A percentile compares a stretch with the other conserved stretches of the same genome.
Evolutionary conservation across 2,797 vertebrate species (phyloP).

Genomic region (Cryptoprocta ferox): DNA sequence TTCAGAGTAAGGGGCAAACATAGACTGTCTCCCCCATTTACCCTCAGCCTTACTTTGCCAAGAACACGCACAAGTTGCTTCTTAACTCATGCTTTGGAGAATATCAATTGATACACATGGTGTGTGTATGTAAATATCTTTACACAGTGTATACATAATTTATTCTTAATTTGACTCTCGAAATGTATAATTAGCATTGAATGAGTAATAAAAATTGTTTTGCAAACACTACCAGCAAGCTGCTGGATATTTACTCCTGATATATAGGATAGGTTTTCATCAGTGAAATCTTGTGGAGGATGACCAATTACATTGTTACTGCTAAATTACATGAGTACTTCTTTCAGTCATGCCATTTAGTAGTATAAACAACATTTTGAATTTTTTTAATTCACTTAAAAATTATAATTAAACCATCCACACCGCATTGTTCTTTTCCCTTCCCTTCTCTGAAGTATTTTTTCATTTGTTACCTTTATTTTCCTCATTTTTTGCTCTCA

Average conservation of each 20-base stretch:
- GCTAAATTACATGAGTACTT: neutral
- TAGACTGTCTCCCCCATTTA: neutral
- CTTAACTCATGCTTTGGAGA: neutral
- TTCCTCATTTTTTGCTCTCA: neutral
- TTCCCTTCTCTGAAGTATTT: neutral
- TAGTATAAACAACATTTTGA: neutral
- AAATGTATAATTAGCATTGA: conserved; percentile 11
- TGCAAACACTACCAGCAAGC: neutral
- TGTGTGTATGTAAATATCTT: neutral
- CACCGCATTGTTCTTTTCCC: neutral
- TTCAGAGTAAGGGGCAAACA: neutral
- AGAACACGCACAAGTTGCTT: neutral
- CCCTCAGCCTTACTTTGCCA: neutral
- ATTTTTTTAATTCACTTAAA: neutral
- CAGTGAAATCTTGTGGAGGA: neutral
- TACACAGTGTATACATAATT: neutral
- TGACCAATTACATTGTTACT: neutral
- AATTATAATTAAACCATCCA: neutral
- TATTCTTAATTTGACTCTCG: neutral
- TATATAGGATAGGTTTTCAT: neutral
- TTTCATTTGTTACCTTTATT: neutral
- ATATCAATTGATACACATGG: neutral
- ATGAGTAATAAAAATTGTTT: conserved; percentile 19
- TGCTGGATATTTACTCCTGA: neutral
- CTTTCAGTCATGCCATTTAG: neutral